Conservation (phyloP, 1,140 invertebrate genomes). For the Diorhabda carinulata region DNA sequence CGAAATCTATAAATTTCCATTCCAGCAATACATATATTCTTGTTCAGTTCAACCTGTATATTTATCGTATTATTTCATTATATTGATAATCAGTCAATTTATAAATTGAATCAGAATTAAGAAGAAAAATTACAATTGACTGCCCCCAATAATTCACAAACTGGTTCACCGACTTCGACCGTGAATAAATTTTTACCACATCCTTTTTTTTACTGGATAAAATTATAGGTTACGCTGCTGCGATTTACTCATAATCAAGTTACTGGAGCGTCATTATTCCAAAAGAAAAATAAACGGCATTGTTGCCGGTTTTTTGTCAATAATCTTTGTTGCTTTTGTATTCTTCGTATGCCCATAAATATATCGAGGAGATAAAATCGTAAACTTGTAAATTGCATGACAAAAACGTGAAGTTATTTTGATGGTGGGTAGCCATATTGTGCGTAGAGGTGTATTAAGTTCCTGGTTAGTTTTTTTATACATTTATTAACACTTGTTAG, state of each 20-base stretch:
- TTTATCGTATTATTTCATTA: too few species aligned
- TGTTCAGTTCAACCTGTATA: too few species aligned
- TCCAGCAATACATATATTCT: too few species aligned
- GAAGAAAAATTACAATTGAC: too few species aligned
- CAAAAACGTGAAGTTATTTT: conserved; percentile 7
- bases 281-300: conserved; percentile 8
- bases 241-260: conserved; percentile 5
- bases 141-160: too few species aligned
- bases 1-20: too few species aligned
- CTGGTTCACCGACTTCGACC: too few species aligned
- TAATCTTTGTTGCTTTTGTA: neutral
- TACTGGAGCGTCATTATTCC: conserved; percentile 6
- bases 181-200: too few species aligned
- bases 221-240: too few species aligned
- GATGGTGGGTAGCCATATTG: conserved; percentile 1
- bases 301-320: conserved; percentile 3
- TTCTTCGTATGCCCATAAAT: conserved; percentile 9
- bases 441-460: neutral
- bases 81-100: too few species aligned
- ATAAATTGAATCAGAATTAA: too few species aligned
- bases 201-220: too few species aligned
- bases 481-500: neutral
- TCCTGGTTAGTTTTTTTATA: neutral
- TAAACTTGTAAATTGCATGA: conserved; percentile 13
- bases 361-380: conserved; percentile 13